Percentiles rank a stretch among this genome's conserved stretches.
Evolutionary conservation across 2,888 invertebrate genomes (phyloP).

Genomic region (Drosophila macrospina): DNA sequence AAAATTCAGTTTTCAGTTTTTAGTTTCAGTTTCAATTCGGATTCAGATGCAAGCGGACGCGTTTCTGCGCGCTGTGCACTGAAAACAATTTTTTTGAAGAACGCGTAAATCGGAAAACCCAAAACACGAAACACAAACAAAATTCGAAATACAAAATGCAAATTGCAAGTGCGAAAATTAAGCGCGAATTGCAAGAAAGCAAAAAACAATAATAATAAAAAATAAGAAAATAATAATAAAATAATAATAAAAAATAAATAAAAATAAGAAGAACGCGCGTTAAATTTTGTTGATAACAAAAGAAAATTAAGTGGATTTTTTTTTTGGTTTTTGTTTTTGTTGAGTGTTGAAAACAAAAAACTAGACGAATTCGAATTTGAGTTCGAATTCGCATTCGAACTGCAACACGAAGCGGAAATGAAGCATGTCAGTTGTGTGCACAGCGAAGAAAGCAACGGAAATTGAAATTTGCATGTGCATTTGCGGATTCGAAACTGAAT

Average conservation of each 20-base stretch:
- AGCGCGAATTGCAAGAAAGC: no score
- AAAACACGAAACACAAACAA: neutral
- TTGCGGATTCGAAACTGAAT: slow-evolving; percentile 25
- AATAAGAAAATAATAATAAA: no score
- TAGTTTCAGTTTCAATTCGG: slow-evolving; percentile 82
- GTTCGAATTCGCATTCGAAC: neutral
- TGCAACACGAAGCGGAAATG: slow-evolving; percentile 67
- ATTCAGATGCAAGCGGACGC: slow-evolving; percentile 81
- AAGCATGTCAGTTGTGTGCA: slow-evolving; percentile 75
- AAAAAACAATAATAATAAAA: no score
- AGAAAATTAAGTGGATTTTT: no score
- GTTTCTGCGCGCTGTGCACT: slow-evolving; percentile 32
- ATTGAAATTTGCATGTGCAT: slow-evolving; percentile 81
- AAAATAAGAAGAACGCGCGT: no score
- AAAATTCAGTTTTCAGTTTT: slow-evolving; percentile 55
- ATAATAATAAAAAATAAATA: no score
- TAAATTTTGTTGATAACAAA: no score
- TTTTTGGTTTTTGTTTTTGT: slow-evolving; percentile 39
- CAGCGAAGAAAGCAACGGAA: slow-evolving; percentile 80
- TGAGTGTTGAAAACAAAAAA: slow-evolving; percentile 15
- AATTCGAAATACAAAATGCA: neutral
- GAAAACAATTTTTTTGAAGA: slow-evolving; percentile 27
- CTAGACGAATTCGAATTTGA: neutral
- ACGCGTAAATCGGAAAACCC: slow-evolving; percentile 33
- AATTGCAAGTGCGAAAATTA: no score